Base-by-base conservation (phyloP, 2,797 vertebrate species). In the Propithecus perrieri region DNA sequence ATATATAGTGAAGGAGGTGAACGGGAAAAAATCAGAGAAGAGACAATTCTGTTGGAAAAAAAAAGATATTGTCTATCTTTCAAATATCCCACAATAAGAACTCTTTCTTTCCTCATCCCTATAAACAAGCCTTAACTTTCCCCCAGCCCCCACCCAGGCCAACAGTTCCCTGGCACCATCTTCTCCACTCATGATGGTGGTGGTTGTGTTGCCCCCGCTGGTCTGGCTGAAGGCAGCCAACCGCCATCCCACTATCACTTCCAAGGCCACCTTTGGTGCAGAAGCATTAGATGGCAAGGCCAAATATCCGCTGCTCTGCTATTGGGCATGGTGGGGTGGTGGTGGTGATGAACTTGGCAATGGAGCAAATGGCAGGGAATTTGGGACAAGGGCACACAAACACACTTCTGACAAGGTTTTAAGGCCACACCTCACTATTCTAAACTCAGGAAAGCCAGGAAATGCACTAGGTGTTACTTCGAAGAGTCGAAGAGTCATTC, bases 401-500 rank as follows among this genome's bases (percentile, higher is more conserved):
- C 93, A 88, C 63, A 43, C n/a, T 28, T 17, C 94, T 89, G 78
- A 67, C 59, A 50, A 33, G 0, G 6, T 26, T 93, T 88, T 48
- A 79, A 24, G 11, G 53, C 9, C 20, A 50, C 10, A 78, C 2
- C 38, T 50, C 0, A 74, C 38, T 91, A 72, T 61, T 80, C 41
- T 38, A 80, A 96, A 24, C 11, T 57, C 0, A 71, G 33, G 7
- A 20, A 50, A 35, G 48, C 24, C 57, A 86, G 92, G 63, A 89
- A 38, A 12, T 0, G 12, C 80, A 50, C 22, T 41, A 74, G 5
- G 0, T 84, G 94, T 97, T 97, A 10, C 74, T 74, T 4, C 1
- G 0, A 28, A 33, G 17, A 41, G 1, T 4, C 1, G 0, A 28
- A 33, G 17, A 41, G 1, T 69, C 10, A 6, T 57, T 18, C 9